These are phyloP conservation scores for Adelosebastes latens DNA, from an alignment of 2,797 vertebrate species.

Conservation along the genomic window DNA sequence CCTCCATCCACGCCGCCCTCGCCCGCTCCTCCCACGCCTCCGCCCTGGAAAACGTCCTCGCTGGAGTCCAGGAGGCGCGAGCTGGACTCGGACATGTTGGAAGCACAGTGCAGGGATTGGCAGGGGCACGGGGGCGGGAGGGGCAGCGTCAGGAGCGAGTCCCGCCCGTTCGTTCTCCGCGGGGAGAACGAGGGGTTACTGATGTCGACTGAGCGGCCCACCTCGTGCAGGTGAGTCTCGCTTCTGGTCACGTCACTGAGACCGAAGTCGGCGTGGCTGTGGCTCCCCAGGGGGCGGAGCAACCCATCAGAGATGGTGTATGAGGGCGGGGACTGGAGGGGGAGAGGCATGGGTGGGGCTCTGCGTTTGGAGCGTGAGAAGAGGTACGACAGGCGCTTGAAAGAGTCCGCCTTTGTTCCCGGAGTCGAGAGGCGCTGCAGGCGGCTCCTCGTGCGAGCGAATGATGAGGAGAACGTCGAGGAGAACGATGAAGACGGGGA, in stretches of 20 bases:
- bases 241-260: constrained; percentile 87
- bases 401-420: constrained; percentile 88
- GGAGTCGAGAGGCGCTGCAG: constrained; percentile 85
- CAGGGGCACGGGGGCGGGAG: constrained; percentile 84
- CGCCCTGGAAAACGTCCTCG: constrained; percentile 91
- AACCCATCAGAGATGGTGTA: constrained; percentile 95
- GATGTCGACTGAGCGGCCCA: constrained; percentile 78
- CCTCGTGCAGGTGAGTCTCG: constrained; percentile 91
- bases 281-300: constrained; percentile 88
- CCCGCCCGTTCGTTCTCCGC: constrained; percentile 83
- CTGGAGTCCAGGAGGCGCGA: constrained; percentile 94
- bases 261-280: constrained; percentile 87
- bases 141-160: constrained; percentile 85
- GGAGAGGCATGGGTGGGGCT: constrained; percentile 85
- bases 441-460: constrained; percentile 81
- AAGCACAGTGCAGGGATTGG: constrained; percentile 95
- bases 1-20: constrained; percentile 50
- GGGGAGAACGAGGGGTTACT: constrained; percentile 58
- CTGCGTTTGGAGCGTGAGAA: constrained; percentile 93
- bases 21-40: constrained; percentile 42
- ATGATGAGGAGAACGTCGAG: constrained; percentile 55
- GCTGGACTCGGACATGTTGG: constrained; percentile 95
- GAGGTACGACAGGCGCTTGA: constrained; percentile 91
- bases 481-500: constrained; percentile 69
- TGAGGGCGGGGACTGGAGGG: constrained; percentile 87